A percentile compares a stretch with the other conserved stretches of the same genome.
These are phyloP conservation scores for Drosophila sp. DNA, from an alignment of 1,140 invertebrate species.

Conservation along the genomic window DNA sequence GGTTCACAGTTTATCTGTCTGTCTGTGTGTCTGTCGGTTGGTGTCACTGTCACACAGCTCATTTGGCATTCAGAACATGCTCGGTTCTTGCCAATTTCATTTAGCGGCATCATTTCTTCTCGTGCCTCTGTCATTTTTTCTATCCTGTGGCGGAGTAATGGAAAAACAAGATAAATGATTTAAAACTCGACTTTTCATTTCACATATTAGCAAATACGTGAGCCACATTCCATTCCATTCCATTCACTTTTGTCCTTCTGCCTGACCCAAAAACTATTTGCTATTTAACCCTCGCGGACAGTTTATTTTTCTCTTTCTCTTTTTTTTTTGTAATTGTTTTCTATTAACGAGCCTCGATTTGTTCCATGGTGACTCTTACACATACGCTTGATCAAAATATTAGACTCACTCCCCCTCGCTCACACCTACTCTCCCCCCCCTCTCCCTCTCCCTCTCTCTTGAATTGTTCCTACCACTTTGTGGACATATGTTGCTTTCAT, in stretches of 20 bases:
- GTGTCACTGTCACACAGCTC: conserved; percentile 71
- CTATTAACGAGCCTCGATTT: conserved; percentile 78
- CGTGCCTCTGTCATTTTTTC: conserved; percentile 76
- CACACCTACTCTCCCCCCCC: background rate
- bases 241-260: conserved; percentile 5
- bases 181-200: conserved; percentile 81
- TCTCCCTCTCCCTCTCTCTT: conserved; percentile 11
- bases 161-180: conserved; percentile 82
- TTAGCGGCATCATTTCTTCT: conserved; percentile 78
- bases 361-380: conserved; percentile 65
- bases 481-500: conserved; percentile 76
- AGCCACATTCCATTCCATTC: conserved; percentile 46
- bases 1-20: conserved; percentile 40
- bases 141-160: conserved; percentile 35
- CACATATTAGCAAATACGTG: conserved; percentile 77
- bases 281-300: conserved; percentile 44
- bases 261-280: conserved; percentile 33
- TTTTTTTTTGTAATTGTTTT: conserved; percentile 64
- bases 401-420: conserved; percentile 28
- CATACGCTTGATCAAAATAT: conserved; percentile 69
- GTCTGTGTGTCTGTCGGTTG: conserved; percentile 19
- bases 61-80: conserved; percentile 78
- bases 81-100: conserved; percentile 76
- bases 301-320: conserved; percentile 38
- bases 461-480: conserved; percentile 55